Percentiles rank a stretch among this genome's conserved stretches.
phyloP scores from a whole-genome alignment of 2,113 vertebrate genomes.

The Salvelinus fontinalis region DNA sequence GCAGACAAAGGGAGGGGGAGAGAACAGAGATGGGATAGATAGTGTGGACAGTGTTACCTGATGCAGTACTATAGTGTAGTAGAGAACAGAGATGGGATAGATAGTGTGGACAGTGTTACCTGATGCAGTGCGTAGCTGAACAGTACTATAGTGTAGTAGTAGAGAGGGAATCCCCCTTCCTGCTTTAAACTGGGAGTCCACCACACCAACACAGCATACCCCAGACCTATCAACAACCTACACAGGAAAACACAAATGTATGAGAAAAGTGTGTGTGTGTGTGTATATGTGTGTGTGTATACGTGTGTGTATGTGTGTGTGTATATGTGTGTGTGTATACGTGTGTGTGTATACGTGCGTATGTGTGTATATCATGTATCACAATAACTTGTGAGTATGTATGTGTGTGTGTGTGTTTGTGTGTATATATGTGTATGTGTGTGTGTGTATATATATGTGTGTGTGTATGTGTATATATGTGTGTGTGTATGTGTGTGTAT shows the following conservation, averaged over 20 bases:
- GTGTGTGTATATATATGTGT: background rate
- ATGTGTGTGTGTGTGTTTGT: no score
- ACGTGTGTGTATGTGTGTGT: no score
- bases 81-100: no score
- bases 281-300: background rate
- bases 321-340: no score
- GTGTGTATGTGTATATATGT: background rate
- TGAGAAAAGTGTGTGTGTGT: background rate
- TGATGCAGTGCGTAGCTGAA: constrained; percentile 94
- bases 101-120: constrained; percentile 68
- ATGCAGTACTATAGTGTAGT: no score
- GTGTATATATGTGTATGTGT: no score
- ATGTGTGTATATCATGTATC: no score
- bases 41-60: background rate
- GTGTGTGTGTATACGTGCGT: no score
- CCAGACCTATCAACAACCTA: constrained; percentile 90
- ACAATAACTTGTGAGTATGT: no score
- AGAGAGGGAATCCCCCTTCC: constrained; percentile 88
- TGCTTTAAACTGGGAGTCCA: constrained; percentile 90
- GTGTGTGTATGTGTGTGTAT: background rate
- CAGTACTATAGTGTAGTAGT: constrained; percentile 86
- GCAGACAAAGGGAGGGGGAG: no score
- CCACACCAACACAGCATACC: constrained; percentile 90
- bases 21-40: background rate
- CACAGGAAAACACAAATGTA: background rate